A percentile compares a stretch with the other conserved stretches of the same genome.
These are phyloP conservation scores for Silurus asotus DNA, from an alignment of 2,113 vertebrate species.

Conservation along the genomic window DNA sequence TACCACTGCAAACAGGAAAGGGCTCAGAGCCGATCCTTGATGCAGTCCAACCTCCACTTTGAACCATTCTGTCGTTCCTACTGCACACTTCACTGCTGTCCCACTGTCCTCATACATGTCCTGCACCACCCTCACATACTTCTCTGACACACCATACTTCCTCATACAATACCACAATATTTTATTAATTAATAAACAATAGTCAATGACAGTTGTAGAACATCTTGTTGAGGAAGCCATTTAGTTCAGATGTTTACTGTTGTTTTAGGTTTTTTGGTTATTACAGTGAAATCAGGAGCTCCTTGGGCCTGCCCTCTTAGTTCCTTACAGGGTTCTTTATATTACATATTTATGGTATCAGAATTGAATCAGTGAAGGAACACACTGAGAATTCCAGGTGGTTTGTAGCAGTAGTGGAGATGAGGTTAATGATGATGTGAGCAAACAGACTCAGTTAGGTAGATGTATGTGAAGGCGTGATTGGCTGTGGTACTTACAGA, in stretches of 20 bases:
- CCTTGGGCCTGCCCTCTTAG: neutral
- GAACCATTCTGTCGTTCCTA: too few relatives aligned
- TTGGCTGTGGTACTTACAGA: slow-evolving; percentile 80
- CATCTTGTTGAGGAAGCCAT: neutral
- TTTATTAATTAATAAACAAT: too few relatives aligned
- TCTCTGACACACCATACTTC: too few relatives aligned
- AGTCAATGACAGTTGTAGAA: neutral
- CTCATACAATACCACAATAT: too few relatives aligned
- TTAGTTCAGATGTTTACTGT: neutral
- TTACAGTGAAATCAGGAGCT: neutral
- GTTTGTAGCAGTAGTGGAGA: neutral
- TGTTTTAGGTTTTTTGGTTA: neutral
- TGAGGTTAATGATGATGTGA: neutral
- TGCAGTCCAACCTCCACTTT: too few relatives aligned
- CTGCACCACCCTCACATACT: too few relatives aligned
- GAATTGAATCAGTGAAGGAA: neutral
- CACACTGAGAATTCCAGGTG: neutral
- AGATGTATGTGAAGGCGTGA: neutral
- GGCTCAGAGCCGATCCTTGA: too few relatives aligned
- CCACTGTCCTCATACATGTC: too few relatives aligned
- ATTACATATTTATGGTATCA: neutral
- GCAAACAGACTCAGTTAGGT: neutral
- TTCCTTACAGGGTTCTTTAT: neutral
- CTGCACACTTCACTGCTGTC: too few relatives aligned
- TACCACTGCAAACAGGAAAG: too few relatives aligned